Evolutionary conservation across 2,113 vertebrate genomes (phyloP), one percentile per base, ranked within the genome.

Genomic region (Plectropomus leopardus): DNA sequence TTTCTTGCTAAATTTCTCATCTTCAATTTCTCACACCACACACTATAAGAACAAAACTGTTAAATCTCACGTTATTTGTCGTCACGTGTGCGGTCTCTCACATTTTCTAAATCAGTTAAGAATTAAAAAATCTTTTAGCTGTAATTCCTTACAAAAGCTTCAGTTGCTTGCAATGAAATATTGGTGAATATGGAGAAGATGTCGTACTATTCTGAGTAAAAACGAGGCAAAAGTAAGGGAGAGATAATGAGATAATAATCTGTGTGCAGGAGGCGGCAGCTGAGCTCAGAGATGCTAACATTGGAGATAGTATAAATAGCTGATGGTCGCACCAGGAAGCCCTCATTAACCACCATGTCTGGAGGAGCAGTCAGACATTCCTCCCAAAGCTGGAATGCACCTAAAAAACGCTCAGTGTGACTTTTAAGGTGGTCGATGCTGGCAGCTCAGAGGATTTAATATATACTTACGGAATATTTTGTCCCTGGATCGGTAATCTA

Each of bases 301-400:
- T 69, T 63, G 57, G 57, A 69, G 48, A 74, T 34, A 30, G 69
- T 85, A 77, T 63, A 80, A 80, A 82, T 75, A 70, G 40, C 57
- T 72, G 61, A 83, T 59, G 72, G 67, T 72, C 7, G 58, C 65
- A 64, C 65, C 72, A 82, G 54, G 28, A 73, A 78, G 61, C 55
- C 69, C 64, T 87, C 82, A 84, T 90, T 88, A 85, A 65, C 76
- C 68, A 54, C 67, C 30, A 28, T 21, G 66, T 84, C 82, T 80
- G 60, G 42, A 78, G 72, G 55, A 85, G 47, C 75, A 53, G 19
- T 72, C 51, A 28, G 55, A 50, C 63, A 78, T 68, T 73, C 69
- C 75, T 32, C 3, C 1, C 15, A 13, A 59, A 34, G 67, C 21
- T 51, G 80, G 70, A 78, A 64, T 57, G 48, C 40, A 30, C 21